These are phyloP conservation scores for Thaleichthys pacificus DNA, from an alignment of 2,797 vertebrate species.

Conservation along the genomic window DNA sequence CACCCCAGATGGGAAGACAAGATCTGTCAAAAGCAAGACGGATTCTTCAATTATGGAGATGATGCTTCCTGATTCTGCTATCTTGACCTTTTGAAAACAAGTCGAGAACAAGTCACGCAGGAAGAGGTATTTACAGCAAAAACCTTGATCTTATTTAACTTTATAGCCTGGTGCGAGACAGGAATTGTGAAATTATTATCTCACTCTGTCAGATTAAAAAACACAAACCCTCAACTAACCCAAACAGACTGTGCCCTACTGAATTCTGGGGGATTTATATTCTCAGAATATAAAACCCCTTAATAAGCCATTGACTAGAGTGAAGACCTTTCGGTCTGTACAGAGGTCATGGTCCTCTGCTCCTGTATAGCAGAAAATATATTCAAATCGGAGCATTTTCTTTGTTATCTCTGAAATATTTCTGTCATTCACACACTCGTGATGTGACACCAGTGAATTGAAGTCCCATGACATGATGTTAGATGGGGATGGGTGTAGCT, in stretches of 20 bases:
- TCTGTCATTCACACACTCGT: no score
- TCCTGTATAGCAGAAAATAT: neutral
- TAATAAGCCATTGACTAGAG: neutral
- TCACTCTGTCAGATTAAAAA: conserved; percentile 40
- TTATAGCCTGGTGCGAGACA: conserved; percentile 11
- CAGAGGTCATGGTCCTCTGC: conserved; percentile 53
- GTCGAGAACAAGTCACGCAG: conserved; percentile 30
- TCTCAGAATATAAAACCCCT: conserved; percentile 33
- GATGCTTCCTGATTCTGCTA: conserved; percentile 40
- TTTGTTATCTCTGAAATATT: no score
- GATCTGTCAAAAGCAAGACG: conserved; percentile 8
- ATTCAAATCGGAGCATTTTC: no score
- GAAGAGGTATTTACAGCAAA: conserved; percentile 36
- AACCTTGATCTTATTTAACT: conserved; percentile 51
- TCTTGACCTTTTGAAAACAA: conserved; percentile 54
- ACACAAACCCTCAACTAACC: conserved; percentile 42
- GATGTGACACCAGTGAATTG: neutral
- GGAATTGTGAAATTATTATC: conserved; percentile 42
- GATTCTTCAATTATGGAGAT: conserved; percentile 26
- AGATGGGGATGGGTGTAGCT: no score
- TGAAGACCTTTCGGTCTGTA: conserved; percentile 34
- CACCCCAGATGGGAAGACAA: neutral
- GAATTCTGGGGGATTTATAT: conserved; percentile 14
- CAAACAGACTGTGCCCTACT: conserved; percentile 11
- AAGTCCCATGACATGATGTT: no score